These are phyloP conservation scores for Antitype chi DNA, from an alignment of 2,888 invertebrate genomes.

Conservation along the genomic window DNA sequence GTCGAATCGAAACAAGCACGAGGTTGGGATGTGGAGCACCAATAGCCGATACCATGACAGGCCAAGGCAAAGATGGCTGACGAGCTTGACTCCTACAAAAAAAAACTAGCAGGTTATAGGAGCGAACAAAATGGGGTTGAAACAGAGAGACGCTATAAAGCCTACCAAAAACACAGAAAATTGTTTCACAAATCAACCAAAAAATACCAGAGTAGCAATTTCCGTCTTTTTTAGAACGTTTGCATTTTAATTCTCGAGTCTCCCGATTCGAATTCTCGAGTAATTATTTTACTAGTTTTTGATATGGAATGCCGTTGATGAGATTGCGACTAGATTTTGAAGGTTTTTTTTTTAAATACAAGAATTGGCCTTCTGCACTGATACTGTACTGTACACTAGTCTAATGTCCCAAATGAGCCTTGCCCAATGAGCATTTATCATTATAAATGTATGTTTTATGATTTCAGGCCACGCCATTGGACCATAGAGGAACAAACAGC, in stretches of 20 bases:
- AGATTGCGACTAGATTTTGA: not conserved
- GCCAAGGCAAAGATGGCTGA: no score
- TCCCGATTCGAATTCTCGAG: no score
- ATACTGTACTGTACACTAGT: no score
- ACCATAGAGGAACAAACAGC: conserved; percentile 87
- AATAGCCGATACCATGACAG: not conserved
- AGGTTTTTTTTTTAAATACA: no score
- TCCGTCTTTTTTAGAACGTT: not conserved
- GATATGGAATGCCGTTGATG: not conserved
- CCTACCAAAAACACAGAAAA: not conserved
- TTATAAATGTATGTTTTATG: conserved; percentile 6
- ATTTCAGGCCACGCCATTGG: conserved; percentile 87
- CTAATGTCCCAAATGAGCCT: no score
- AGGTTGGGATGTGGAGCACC: not conserved
- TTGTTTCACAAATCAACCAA: not conserved
- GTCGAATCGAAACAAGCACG: not conserved
- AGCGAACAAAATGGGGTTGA: not conserved
- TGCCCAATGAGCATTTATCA: no score
- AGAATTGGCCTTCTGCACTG: no score
- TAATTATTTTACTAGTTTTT: no score
- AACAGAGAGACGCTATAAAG: not conserved
- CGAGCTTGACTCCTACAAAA: no score
- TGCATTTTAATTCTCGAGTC: no score
- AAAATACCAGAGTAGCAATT: not conserved
- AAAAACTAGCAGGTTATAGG: not conserved